These are phyloP conservation scores for Belgica antarctica DNA, from an alignment of 2,888 invertebrate species.

Conservation along the genomic window DNA sequence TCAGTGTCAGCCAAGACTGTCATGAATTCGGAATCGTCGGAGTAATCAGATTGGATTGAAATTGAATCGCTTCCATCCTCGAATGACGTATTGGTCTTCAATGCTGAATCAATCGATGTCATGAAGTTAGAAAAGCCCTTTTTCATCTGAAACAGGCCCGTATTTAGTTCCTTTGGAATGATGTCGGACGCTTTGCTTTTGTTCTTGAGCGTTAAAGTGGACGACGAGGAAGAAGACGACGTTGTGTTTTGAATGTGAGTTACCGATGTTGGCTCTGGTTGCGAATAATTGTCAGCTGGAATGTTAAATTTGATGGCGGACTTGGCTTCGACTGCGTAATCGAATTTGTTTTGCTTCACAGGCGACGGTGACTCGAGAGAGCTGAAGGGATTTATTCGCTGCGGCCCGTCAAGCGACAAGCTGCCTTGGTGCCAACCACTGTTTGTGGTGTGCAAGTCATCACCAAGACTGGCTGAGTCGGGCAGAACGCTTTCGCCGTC, in stretches of 20 bases:
- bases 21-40: slow-evolving; percentile 86
- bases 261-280: background rate
- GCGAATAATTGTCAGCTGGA: background rate
- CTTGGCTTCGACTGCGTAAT: slow-evolving; percentile 32
- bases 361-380: slow-evolving; percentile 55
- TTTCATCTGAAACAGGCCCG: slow-evolving; percentile 72
- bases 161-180: slow-evolving; percentile 41
- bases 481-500: slow-evolving; percentile 82
- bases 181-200: slow-evolving; percentile 12
- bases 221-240: slow-evolving; percentile 33
- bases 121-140: slow-evolving; percentile 80
- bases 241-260: background rate
- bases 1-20: slow-evolving; percentile 64
- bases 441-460: slow-evolving; percentile 59
- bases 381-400: slow-evolving; percentile 50
- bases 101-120: slow-evolving; percentile 79
- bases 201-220: slow-evolving; percentile 20
- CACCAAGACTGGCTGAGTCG: slow-evolving; percentile 81
- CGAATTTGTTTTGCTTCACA: slow-evolving; percentile 46
- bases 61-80: slow-evolving; percentile 75
- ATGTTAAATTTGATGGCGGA: slow-evolving; percentile 40
- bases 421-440: slow-evolving; percentile 37
- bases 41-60: slow-evolving; percentile 76
- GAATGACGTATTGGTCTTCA: slow-evolving; percentile 63
- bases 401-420: slow-evolving; percentile 12